A percentile compares a stretch with the other conserved stretches of the same genome.
Conservation (phyloP, 2,888 invertebrate genomes). For the Lasioglossum pauxillum region DNA sequence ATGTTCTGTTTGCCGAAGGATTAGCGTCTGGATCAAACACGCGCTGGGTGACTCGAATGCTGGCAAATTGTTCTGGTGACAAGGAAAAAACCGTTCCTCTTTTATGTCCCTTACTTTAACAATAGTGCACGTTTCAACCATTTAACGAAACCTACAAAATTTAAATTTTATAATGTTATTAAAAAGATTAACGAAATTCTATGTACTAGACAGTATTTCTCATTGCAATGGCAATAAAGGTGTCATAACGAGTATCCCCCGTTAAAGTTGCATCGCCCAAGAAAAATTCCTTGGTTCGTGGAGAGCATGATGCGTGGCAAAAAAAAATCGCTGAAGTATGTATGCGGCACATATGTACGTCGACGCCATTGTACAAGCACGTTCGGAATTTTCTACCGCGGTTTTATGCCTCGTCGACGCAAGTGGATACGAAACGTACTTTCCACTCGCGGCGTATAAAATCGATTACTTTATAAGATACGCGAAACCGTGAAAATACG, state of each 20-base stretch:
- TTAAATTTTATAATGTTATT: neutral
- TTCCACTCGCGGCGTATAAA: conserved; percentile 49
- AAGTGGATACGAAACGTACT: conserved; percentile 54
- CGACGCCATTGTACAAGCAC: conserved; percentile 52
- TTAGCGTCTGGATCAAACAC: conserved; percentile 6
- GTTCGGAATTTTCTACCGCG: conserved; percentile 52
- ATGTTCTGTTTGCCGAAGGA: conserved; percentile 1
- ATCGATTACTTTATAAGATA: conserved; percentile 53
- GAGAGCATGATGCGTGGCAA: conserved; percentile 8
- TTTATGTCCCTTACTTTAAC: neutral
- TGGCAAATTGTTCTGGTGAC: neutral
- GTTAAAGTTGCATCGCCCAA: conserved; percentile 45
- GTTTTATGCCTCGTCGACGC: conserved; percentile 55
- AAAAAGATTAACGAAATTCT: neutral
- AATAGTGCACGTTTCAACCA: neutral
- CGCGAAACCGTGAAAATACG: conserved; percentile 35
- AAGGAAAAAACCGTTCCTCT: neutral
- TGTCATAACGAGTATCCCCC: conserved; percentile 24
- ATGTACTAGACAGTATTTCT: neutral
- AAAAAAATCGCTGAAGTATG: conserved; percentile 36
- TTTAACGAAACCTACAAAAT: neutral
- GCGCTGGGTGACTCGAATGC: neutral
- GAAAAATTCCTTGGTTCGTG: conserved; percentile 37
- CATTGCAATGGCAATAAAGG: neutral
- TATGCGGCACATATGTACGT: conserved; percentile 39